These are phyloP conservation scores for Cryptus viduatorius DNA, from an alignment of 2,888 invertebrate species.

Conservation along the genomic window DNA sequence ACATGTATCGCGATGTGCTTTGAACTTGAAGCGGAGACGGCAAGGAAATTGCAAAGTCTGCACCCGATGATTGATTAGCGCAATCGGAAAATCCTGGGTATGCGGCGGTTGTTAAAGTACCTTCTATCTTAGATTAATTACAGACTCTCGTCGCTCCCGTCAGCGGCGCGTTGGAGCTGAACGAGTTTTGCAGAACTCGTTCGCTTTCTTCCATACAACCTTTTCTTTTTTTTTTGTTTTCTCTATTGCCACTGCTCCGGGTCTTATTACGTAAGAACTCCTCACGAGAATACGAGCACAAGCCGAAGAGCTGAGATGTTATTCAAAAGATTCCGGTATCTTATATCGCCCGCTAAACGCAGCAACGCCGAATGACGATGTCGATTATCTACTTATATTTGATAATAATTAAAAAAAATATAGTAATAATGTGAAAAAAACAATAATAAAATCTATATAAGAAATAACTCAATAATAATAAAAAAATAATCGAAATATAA, in stretches of 20 bases:
- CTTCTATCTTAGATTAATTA: constrained; percentile 7
- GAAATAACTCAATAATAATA: too few relatives aligned
- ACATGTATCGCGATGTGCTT: neutral
- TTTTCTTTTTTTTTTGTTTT: neutral
- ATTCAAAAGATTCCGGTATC: neutral
- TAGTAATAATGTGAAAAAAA: too few relatives aligned
- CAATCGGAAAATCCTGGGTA: neutral
- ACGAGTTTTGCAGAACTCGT: constrained; percentile 8
- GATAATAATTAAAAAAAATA: too few relatives aligned
- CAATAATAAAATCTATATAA: too few relatives aligned
- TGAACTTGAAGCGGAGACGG: neutral
- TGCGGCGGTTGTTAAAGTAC: neutral
- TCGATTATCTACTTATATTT: too few relatives aligned
- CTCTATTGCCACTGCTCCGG: neutral
- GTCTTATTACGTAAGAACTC: neutral
- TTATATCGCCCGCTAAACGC: neutral
- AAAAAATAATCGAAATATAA: too few relatives aligned
- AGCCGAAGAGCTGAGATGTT: neutral
- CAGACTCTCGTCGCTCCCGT: constrained; percentile 15
- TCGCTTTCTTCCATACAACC: constrained; percentile 1
- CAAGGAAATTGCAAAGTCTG: constrained; percentile 1
- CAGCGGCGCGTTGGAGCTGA: constrained; percentile 8
- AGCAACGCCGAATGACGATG: too few relatives aligned
- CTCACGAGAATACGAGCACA: neutral
- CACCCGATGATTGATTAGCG: constrained; percentile 4